Percentiles rank a stretch among this genome's conserved stretches.
Conservation (phyloP, 1,140 invertebrate species). For the Drosophila gunungcola region DNA sequence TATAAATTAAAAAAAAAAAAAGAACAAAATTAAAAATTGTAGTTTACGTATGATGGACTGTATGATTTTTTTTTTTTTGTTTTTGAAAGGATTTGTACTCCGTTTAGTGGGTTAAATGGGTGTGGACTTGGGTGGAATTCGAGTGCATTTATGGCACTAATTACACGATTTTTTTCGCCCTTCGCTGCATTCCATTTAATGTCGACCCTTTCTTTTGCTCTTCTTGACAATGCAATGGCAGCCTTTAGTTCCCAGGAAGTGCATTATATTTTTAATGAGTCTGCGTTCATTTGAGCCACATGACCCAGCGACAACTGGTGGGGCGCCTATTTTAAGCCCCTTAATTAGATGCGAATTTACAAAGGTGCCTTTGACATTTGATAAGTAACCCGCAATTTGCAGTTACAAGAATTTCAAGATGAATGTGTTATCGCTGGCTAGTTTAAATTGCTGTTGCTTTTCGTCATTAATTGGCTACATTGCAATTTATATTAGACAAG, state of each 20-base stretch:
- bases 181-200: constrained; percentile 12
- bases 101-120: background rate
- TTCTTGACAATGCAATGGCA: constrained; percentile 29
- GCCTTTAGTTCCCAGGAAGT: constrained; percentile 33
- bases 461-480: no score
- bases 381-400: constrained; percentile 24
- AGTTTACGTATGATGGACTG: background rate
- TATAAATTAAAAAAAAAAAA: no score
- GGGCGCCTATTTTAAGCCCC: background rate
- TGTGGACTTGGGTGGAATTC: constrained; percentile 1
- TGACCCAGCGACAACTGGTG: background rate
- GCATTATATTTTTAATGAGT: constrained; percentile 60
- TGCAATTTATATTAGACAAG: no score
- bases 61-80: background rate
- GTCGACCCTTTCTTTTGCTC: background rate
- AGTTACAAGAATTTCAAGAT: background rate
- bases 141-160: constrained; percentile 48
- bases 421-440: background rate
- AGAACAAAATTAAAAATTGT: no score
- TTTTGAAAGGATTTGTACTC: constrained; percentile 11
- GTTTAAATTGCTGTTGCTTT: background rate
- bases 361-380: constrained; percentile 62
- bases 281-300: constrained; percentile 14
- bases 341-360: constrained; percentile 59
- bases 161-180: constrained; percentile 25